Evolutionary conservation across 1,140 invertebrate species (phyloP).

Genomic region (Habropoda laboriosa): DNA sequence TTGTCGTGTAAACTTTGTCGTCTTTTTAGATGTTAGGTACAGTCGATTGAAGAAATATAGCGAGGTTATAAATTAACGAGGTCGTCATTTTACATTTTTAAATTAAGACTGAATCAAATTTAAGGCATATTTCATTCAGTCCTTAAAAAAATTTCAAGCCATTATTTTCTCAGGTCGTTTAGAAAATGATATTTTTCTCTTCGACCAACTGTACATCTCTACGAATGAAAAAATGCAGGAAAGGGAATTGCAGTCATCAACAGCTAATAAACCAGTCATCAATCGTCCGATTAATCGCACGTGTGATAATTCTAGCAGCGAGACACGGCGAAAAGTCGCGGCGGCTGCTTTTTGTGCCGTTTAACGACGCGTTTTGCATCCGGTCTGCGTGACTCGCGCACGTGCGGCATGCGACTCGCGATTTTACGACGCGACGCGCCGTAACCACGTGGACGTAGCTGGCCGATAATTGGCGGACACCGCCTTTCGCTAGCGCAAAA

Average conservation of each 20-base stretch:
- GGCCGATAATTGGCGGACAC: constrained; percentile 53
- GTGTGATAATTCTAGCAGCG: background rate
- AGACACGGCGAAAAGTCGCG: background rate
- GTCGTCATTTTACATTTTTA: no score
- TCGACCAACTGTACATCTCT: no score
- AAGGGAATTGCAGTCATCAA: background rate
- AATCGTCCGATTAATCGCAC: background rate
- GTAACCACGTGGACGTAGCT: constrained; percentile 30
- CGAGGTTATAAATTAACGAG: no score
- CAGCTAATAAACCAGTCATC: background rate
- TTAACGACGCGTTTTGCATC: constrained; percentile 8
- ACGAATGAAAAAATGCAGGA: background rate
- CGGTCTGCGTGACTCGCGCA: constrained; percentile 23
- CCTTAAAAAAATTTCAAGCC: no score
- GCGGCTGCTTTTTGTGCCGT: background rate
- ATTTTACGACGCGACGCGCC: constrained; percentile 55
- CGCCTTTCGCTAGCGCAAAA: constrained; percentile 48
- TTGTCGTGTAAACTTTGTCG: no score
- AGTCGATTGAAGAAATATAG: no score
- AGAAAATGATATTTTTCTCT: no score
- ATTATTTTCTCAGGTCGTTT: no score
- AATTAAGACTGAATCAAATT: no score
- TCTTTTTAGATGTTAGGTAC: no score
- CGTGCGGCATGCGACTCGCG: constrained; percentile 31
- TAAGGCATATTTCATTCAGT: no score